Percentiles rank a stretch among this genome's conserved stretches.
Evolutionary conservation across 2,113 vertebrate species (phyloP).

Genomic region (Pseudopipra pipra): DNA sequence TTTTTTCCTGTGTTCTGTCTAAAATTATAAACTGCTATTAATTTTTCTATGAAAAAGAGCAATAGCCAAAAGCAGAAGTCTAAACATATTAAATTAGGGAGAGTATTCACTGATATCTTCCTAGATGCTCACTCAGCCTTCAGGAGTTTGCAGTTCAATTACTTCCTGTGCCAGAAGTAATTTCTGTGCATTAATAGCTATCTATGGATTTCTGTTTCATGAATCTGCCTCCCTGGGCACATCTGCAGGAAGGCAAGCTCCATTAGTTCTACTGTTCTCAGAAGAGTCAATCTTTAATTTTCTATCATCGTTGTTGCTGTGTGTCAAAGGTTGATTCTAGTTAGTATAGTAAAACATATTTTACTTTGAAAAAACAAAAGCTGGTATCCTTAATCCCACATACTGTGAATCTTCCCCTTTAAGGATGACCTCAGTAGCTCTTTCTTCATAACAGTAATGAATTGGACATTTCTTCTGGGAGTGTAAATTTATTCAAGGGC

Average conservation of each 20-base stretch:
- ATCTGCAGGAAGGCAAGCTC: not conserved
- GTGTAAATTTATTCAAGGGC: not conserved
- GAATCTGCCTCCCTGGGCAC: not conserved
- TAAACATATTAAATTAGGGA: not conserved
- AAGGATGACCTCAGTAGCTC: not conserved
- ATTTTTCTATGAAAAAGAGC: not conserved
- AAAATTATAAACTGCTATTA: not conserved
- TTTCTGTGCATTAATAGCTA: not conserved
- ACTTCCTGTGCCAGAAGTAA: not conserved
- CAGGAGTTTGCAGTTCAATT: not conserved
- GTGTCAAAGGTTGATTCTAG: not conserved
- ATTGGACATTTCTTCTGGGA: not conserved
- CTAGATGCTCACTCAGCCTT: not conserved
- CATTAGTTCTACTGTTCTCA: not conserved
- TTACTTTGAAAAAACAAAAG: not conserved
- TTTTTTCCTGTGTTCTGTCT: not conserved
- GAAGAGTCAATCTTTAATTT: not conserved
- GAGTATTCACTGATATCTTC: not conserved
- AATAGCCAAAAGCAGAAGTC: not conserved
- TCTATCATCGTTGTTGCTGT: not conserved
- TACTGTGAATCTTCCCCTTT: not conserved
- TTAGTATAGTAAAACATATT: not conserved
- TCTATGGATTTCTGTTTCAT: not conserved
- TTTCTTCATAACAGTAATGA: not conserved
- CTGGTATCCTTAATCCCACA: rapidly evolving